Evolutionary conservation across 2,797 vertebrate species (phyloP).

Genomic region (Babyrousa celebensis): DNA sequence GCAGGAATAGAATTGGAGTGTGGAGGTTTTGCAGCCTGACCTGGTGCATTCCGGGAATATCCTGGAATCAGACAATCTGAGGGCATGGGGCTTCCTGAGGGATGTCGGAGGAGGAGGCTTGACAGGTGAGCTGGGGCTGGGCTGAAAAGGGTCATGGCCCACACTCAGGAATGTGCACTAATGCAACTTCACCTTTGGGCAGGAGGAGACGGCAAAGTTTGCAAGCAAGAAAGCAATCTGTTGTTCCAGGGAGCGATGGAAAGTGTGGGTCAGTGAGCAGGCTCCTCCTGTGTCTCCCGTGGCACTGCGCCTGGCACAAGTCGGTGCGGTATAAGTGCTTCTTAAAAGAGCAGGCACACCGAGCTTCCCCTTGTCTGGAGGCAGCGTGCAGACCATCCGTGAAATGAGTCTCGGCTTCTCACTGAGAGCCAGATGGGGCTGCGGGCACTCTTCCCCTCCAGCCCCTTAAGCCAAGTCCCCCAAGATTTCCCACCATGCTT

Average conservation of each 20-base stretch:
- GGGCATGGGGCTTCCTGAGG: background rate
- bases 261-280: no score
- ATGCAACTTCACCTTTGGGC: background rate
- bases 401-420: background rate
- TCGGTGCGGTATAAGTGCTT: background rate
- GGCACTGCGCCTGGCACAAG: rapidly evolving
- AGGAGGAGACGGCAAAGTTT: background rate
- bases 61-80: background rate
- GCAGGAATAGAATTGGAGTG: background rate
- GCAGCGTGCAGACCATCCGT: background rate
- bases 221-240: background rate
- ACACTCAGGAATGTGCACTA: rapidly evolving
- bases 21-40: background rate
- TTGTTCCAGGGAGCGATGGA: background rate
- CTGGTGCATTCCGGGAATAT: background rate
- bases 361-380: background rate
- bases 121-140: background rate
- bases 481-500: rapidly evolving
- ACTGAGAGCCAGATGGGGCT: rapidly evolving
- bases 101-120: background rate
- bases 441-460: background rate
- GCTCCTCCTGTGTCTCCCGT: no score
- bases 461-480: background rate
- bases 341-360: background rate
- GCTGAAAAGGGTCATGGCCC: rapidly evolving